A percentile compares a stretch with the other conserved stretches of the same genome.
These are phyloP conservation scores for Stomatorhinus ivindoensis DNA, from an alignment of 2,113 vertebrate genomes.

Conservation along the genomic window DNA sequence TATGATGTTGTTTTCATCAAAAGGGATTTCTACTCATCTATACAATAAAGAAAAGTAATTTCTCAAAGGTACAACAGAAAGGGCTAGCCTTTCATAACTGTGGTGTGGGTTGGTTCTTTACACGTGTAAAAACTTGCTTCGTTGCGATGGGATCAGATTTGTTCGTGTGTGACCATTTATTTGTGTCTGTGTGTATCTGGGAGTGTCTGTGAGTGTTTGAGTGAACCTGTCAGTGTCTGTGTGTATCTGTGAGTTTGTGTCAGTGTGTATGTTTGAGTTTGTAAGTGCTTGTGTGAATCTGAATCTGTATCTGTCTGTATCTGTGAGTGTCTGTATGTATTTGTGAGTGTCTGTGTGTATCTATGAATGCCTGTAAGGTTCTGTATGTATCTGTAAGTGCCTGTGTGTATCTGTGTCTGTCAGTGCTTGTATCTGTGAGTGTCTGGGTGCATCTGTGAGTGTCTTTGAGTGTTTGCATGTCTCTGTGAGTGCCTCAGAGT, in stretches of 20 bases:
- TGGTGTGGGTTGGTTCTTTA: background rate
- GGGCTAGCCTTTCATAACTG: background rate
- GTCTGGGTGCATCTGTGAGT: background rate
- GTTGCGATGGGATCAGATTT: background rate
- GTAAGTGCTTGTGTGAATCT: too few species aligned
- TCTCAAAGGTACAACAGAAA: background rate
- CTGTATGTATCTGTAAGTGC: background rate
- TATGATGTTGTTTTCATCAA: background rate
- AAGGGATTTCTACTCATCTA: background rate
- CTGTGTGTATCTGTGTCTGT: background rate
- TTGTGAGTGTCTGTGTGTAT: background rate
- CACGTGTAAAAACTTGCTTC: background rate
- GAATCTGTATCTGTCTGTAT: background rate
- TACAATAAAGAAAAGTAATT: background rate
- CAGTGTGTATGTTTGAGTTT: background rate
- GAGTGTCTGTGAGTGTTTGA: background rate
- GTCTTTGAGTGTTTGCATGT: background rate
- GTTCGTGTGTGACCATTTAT: background rate
- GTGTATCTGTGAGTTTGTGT: background rate
- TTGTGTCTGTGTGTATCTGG: background rate
- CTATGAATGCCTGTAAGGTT: background rate
- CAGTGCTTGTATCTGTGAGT: background rate
- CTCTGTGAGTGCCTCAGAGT: background rate
- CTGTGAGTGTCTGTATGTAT: background rate
- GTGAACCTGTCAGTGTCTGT: background rate